Evolutionary conservation across 2,888 invertebrate species (phyloP), one percentile per base, ranked within the genome.

Genomic region (Hirtodrosophila trivittata): DNA sequence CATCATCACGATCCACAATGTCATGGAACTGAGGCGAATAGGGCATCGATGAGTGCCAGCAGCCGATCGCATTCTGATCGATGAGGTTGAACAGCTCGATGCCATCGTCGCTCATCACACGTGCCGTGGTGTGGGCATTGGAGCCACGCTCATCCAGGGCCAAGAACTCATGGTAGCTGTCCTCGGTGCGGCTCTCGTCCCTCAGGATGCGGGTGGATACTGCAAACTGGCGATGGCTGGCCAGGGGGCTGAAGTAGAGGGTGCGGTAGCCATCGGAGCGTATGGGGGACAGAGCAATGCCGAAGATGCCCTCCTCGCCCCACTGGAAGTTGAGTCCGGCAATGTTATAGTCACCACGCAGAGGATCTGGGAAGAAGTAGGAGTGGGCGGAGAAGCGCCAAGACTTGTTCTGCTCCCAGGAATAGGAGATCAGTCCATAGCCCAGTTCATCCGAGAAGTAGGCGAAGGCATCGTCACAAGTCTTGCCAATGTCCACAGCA

Each of bases 271-370:
- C 95, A 81, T 95, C 94, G 7, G 91, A 80, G 10, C 93, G 93
- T 3, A 92, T 87, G 0, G 95, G 94, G 0, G 95, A 94, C 1
- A 96, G 89, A 0, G 95, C 93, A 89, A 96, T 93, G 0, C 96
- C 96, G 74, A 96, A 96, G 63, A 96, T 94, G 9, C 95, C 95
- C 90, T 96, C 96, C 71, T 94, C 93, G 16, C 93, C 93, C 96
- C 96, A 97, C 89, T 96, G 96, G 92, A 96, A 96, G 89, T 96
- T 96, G 8, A 96, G 90, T 0, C 96, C 95, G 3, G 93, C 95
- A 63, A 95, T 93, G 85, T 94, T 95, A 89, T 94, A 96, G 84
- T 96, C 95, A 4, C 95, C 95, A 10, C 93, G 92, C 2, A 96
- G 90, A 0, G 96, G 96, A 89, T 96, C 96, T 0, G 96, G 96